Evolutionary conservation across 2,797 vertebrate species (phyloP).

Genomic region (Chaetodon trifasciatus): DNA sequence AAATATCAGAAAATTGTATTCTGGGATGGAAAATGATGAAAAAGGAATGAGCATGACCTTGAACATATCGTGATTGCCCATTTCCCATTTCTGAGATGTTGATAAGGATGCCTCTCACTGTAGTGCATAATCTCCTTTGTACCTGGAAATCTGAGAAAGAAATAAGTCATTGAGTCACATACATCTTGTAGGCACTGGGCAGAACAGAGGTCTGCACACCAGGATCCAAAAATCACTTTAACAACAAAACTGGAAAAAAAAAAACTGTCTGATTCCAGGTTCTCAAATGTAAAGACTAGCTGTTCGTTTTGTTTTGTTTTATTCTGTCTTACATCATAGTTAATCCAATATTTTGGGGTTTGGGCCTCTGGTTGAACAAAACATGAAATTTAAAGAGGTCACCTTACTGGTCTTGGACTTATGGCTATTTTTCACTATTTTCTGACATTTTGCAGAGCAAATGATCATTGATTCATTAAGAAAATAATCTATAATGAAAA

Average conservation of each 20-base stretch:
- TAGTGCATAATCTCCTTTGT: not conserved
- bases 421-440: no score
- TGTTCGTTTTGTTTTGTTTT: no score
- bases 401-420: no score
- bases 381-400: no score
- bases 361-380: no score
- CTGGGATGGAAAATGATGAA: not conserved
- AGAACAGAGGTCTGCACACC: not conserved
- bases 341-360: no score
- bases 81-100: not conserved
- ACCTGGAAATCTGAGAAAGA: not conserved
- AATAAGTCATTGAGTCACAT: not conserved
- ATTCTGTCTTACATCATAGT: no score
- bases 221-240: not conserved
- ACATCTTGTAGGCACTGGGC: not conserved
- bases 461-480: no score
- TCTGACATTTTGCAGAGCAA: no score
- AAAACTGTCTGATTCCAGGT: no score
- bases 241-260: no score
- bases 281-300: no score
- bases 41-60: constrained; percentile 13
- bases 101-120: not conserved
- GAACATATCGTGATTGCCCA: constrained; percentile 7
- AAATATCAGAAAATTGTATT: not conserved
- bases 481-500: not conserved